Percentiles rank a stretch among this genome's conserved stretches.
Evolutionary conservation across 2,113 vertebrate genomes (phyloP).

Genomic region (Tyto alba): DNA sequence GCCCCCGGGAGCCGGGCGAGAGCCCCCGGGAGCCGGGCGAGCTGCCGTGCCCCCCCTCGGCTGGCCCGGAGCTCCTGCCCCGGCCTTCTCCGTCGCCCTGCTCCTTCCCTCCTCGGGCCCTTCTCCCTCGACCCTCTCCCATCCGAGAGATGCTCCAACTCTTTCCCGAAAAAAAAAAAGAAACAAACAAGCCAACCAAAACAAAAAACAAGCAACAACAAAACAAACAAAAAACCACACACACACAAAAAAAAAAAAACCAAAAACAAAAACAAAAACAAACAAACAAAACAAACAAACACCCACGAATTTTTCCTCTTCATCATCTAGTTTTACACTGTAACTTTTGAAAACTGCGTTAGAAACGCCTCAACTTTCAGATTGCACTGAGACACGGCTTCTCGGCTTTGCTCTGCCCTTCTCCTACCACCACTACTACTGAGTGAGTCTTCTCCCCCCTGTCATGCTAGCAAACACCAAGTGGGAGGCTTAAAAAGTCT

Average conservation of each 20-base stretch:
- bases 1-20: too few species aligned
- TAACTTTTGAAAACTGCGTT: neutral
- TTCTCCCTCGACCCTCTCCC: neutral
- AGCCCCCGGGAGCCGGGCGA: neutral
- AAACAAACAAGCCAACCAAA: neutral
- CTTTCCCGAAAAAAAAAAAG: neutral
- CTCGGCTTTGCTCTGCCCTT: neutral
- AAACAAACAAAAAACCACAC: too few species aligned
- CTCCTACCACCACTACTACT: neutral
- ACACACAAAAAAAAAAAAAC: too few species aligned
- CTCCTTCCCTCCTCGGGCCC: neutral
- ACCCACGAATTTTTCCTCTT: neutral
- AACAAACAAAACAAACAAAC: too few species aligned
- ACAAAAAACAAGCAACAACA: neutral
- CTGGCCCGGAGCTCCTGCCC: neutral
- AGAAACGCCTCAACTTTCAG: fast-evolving
- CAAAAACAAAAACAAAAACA: neutral
- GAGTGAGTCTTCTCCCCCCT: neutral
- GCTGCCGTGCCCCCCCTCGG: neutral
- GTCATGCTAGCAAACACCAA: neutral
- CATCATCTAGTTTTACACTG: neutral
- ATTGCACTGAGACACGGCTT: fast-evolving
- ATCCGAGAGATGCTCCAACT: neutral
- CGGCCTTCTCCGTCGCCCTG: neutral
- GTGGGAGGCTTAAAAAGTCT: neutral